Base-by-base conservation (phyloP, 1,140 invertebrate genomes). In the Danaus melanippus region DNA sequence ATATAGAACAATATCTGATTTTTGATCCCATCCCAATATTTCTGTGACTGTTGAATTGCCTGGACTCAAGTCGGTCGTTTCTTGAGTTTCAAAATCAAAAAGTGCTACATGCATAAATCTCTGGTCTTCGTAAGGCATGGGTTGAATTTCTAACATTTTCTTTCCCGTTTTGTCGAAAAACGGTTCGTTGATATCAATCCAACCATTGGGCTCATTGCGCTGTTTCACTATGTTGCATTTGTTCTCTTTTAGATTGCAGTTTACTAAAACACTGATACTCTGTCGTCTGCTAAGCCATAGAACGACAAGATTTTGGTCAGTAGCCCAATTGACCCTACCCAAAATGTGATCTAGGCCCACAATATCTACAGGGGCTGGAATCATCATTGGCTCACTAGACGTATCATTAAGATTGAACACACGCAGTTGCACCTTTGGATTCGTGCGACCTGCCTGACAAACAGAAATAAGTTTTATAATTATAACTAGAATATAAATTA, bases 271-370 rank as follows among this genome's bases (percentile, higher is more conserved):
- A 55, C 89, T 89, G 42, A 89, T 72, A 76, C 96, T 98, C 84
- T 98, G 96, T 43, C 93, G 89, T 61, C 96, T 89, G 69, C 96
- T 96, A 80, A 96, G 89, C 95, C 96, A 97, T 12, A 93, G 90
- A 1, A 94, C 91, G 9, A 92, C 86, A 8, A 96, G 70, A 39
- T 92, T 88, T 10, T 89, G 80, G 42, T 92, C 89, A 46, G 92
- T 92, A 9, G 92, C 91, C 93, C 97, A 98, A 21, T 90, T 83
- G 0, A 97, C 94, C 51, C 92, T 84, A 78, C 90, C 83, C 58
- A 90, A 65, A 66, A 89, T 86, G 62, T 91, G 78, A 70, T 89
- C 88, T 3, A 69, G 12, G 15, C 84, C 80, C 0, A 90, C 82
- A 0, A 88, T 67, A 11, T 87, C 79, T 0, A 85, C 74, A 2